Conservation (phyloP, 92 coral and sea anemone species). For the Parazoanthus swiftii region DNA sequence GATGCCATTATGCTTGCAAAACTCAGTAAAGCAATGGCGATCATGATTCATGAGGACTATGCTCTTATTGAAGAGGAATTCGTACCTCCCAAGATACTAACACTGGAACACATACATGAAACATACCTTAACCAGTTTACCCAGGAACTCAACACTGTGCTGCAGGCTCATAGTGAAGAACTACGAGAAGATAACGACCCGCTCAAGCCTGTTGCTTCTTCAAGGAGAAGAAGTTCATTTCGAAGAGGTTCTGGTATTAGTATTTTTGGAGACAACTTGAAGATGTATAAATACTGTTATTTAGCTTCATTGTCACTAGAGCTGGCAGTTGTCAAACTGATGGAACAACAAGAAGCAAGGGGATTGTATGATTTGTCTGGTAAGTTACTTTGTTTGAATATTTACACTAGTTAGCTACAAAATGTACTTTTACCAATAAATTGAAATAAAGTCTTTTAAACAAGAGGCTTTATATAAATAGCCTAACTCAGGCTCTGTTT, state of each 20-base stretch:
- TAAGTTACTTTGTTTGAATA: not conserved
- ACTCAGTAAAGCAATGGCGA: conserved; percentile 68
- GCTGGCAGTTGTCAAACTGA: conserved; percentile 50
- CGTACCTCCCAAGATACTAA: conserved; percentile 56
- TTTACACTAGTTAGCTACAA: not conserved
- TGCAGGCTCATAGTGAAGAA: conserved; percentile 59
- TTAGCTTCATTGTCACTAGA: conserved; percentile 65
- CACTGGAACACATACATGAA: conserved; percentile 59
- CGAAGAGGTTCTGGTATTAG: conserved; percentile 59
- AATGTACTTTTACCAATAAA: too few species aligned
- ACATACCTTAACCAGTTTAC: conserved; percentile 64
- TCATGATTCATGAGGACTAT: conserved; percentile 74
- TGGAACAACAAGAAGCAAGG: conserved; percentile 60
- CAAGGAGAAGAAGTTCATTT: conserved; percentile 58
- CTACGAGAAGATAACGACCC: conserved; percentile 37
- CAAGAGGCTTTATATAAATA: too few species aligned
- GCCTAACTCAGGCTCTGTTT: too few species aligned
- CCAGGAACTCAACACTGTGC: conserved; percentile 62
- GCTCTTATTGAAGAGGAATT: conserved; percentile 55
- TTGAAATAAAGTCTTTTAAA: too few species aligned
- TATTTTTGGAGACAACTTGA: conserved; percentile 66
- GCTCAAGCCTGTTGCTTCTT: conserved; percentile 17
- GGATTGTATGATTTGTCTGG: conserved; percentile 36
- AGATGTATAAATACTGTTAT: conserved; percentile 64
- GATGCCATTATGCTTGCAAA: conserved; percentile 67